A percentile compares a stretch with the other conserved stretches of the same genome.
Evolutionary conservation across 1,140 invertebrate genomes (phyloP).

Genomic region (Meloidogyne chitwoodi): DNA sequence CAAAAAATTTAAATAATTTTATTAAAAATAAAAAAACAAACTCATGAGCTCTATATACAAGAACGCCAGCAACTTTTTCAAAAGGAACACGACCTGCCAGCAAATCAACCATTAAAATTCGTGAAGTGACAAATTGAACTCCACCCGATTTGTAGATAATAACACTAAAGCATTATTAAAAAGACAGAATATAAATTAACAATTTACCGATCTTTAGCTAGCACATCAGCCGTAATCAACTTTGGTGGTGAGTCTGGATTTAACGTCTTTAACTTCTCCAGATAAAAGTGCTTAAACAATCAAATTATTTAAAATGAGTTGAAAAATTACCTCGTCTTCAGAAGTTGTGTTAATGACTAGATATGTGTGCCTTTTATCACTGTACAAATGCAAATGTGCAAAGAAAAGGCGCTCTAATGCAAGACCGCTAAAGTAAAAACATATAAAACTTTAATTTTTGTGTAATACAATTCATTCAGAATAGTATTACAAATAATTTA

Average conservation of each 20-base stretch:
- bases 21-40: slow-evolving; percentile 21
- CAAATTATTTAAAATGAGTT: not conserved
- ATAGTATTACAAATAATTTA: slow-evolving; percentile 3
- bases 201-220: slow-evolving; percentile 44
- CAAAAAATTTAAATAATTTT: slow-evolving; percentile 14
- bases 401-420: slow-evolving; percentile 52
- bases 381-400: slow-evolving; percentile 53
- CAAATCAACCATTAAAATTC: slow-evolving; percentile 92
- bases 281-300: slow-evolving; percentile 43
- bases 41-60: slow-evolving; percentile 86
- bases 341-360: slow-evolving; percentile 51
- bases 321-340: slow-evolving; percentile 43
- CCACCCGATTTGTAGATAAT: slow-evolving; percentile 81
- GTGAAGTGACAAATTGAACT: slow-evolving; percentile 78
- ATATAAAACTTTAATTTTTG: not conserved
- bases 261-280: slow-evolving; percentile 39
- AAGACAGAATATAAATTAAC: not conserved
- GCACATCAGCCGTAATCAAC: slow-evolving; percentile 40
- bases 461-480: too few species aligned
- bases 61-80: slow-evolving; percentile 77
- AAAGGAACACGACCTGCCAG: slow-evolving; percentile 83
- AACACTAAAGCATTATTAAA: slow-evolving; percentile 52
- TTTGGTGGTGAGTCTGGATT: slow-evolving; percentile 44
- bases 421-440: slow-evolving; percentile 41
- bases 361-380: slow-evolving; percentile 39